A percentile compares a stretch with the other conserved stretches of the same genome.
Conservation (phyloP, 2,113 vertebrate genomes). For the Arothron firmamentum region DNA sequence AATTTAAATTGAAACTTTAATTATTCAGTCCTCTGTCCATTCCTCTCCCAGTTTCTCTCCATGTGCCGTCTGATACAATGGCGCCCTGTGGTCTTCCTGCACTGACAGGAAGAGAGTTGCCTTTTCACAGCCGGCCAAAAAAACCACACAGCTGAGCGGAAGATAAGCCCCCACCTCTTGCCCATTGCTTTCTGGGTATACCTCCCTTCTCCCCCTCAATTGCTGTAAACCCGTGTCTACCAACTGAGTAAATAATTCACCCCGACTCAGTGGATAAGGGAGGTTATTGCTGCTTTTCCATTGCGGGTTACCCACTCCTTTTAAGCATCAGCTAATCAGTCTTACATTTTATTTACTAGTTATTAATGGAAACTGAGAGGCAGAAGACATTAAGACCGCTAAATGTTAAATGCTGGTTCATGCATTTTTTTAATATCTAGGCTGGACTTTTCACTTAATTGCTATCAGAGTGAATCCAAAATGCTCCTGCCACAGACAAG, state of each 20-base stretch:
- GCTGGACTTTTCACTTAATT: too few species aligned
- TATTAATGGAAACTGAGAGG: too few species aligned
- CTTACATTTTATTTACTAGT: too few species aligned
- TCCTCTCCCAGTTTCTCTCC: slow-evolving; percentile 29
- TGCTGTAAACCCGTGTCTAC: slow-evolving; percentile 34
- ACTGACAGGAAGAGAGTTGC: slow-evolving; percentile 68
- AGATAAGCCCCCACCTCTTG: slow-evolving; percentile 47
- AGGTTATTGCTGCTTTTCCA: too few species aligned
- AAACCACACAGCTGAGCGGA: slow-evolving; percentile 73
- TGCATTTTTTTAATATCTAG: too few species aligned
- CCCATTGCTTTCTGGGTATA: slow-evolving; percentile 25
- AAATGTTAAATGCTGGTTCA: too few species aligned
- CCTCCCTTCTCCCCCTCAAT: slow-evolving; percentile 4
- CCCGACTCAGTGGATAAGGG: too few species aligned
- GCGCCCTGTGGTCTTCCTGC: slow-evolving; percentile 68
- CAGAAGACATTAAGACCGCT: too few species aligned
- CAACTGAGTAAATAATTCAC: slow-evolving; percentile 7
- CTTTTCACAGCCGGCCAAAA: slow-evolving; percentile 74
- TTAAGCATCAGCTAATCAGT: too few species aligned
- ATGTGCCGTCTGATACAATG: slow-evolving; percentile 55
- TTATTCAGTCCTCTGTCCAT: slow-evolving; percentile 53
- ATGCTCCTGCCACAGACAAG: too few species aligned
- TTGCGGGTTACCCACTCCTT: too few species aligned
- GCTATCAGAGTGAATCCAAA: too few species aligned
- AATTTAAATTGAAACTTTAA: slow-evolving; percentile 44